Evolutionary conservation across 2,888 invertebrate genomes (phyloP).

Genomic region (Andricus curvator): DNA sequence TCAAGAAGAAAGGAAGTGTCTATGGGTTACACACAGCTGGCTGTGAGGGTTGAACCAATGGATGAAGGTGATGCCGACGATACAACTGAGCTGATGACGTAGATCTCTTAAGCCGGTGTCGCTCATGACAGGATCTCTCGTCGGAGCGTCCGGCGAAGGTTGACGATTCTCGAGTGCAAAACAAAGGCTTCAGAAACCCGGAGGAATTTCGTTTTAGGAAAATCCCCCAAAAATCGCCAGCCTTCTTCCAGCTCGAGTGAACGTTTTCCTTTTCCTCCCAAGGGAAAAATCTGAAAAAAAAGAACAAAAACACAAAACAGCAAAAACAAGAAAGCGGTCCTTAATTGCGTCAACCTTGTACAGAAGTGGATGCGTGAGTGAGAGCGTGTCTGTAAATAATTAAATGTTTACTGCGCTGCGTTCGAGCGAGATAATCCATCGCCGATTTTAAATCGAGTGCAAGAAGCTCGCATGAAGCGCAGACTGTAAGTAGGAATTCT

Average conservation of each 20-base stretch:
- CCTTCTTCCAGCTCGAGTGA: slow-evolving; percentile 22
- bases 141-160: slow-evolving; percentile 51
- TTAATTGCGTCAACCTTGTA: slow-evolving; percentile 34
- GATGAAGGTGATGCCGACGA: slow-evolving; percentile 74
- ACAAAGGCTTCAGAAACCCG: slow-evolving; percentile 7
- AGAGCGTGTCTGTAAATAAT: slow-evolving; percentile 54
- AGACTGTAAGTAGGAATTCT: slow-evolving; percentile 40
- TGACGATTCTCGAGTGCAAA: slow-evolving; percentile 35
- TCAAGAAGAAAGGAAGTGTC: slow-evolving; percentile 70
- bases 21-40: slow-evolving; percentile 74
- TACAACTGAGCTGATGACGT: slow-evolving; percentile 75
- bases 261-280: not conserved
- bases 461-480: slow-evolving; percentile 24
- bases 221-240: not conserved
- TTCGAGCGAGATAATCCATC: slow-evolving; percentile 28
- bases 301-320: slow-evolving; percentile 14
- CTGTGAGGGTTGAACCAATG: slow-evolving; percentile 71
- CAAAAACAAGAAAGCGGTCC: not conserved
- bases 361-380: slow-evolving; percentile 49
- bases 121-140: slow-evolving; percentile 56
- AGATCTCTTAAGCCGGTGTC: slow-evolving; percentile 57
- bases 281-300: slow-evolving; percentile 1
- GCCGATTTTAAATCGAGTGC: not conserved
- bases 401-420: slow-evolving; percentile 31
- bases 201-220: slow-evolving; percentile 31